Conservation (phyloP, 2,888 invertebrate species). For the Microctonus brassicae region DNA sequence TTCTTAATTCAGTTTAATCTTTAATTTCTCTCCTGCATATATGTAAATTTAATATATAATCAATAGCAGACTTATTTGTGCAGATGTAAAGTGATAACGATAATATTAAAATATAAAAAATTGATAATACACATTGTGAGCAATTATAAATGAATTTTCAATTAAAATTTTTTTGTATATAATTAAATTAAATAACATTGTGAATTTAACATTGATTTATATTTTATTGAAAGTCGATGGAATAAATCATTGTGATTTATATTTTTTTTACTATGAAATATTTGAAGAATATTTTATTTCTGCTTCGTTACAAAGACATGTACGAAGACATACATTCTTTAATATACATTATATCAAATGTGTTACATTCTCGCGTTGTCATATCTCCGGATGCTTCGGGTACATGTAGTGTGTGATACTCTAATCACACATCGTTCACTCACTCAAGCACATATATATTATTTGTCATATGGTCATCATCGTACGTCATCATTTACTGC, state of each 20-base stretch:
- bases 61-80: slow-evolving; percentile 19
- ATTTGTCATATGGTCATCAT: background rate
- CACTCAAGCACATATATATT: slow-evolving; percentile 10
- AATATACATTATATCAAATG: slow-evolving; percentile 18
- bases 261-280: background rate
- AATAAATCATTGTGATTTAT: background rate
- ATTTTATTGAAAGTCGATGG: background rate
- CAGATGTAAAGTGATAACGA: slow-evolving; percentile 27
- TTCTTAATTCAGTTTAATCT: slow-evolving; percentile 35
- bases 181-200: background rate
- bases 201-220: background rate
- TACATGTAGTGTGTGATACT: slow-evolving; percentile 22
- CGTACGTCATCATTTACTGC: background rate
- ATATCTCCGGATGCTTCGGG: slow-evolving; percentile 33
- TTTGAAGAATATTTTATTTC: background rate
- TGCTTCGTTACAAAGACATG: background rate
- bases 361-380: slow-evolving; percentile 12
- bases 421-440: slow-evolving; percentile 18
- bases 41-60: slow-evolving; percentile 8
- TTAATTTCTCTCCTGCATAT: slow-evolving; percentile 19
- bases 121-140: background rate
- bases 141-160: background rate
- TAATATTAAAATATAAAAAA: background rate
- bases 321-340: background rate
- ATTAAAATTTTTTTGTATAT: background rate